These are phyloP conservation scores for Candidula unifasciata DNA, from an alignment of 2,888 invertebrate species.

Conservation along the genomic window DNA sequence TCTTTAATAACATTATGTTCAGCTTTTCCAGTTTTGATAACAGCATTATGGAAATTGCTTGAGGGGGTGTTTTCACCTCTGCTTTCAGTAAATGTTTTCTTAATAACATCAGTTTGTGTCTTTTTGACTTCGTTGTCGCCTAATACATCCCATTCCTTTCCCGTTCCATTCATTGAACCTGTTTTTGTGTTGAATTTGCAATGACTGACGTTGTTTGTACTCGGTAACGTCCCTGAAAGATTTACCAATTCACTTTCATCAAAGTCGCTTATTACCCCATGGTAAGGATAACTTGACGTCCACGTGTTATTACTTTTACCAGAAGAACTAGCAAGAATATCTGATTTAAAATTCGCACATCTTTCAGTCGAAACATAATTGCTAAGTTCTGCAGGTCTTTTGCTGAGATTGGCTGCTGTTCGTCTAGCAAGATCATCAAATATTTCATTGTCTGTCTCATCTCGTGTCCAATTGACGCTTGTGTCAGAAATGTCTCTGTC, in stretches of 20 bases:
- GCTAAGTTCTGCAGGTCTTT: neutral
- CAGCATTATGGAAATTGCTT: neutral
- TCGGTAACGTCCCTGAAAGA: no score
- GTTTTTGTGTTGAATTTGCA: no score
- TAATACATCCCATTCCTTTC: no score
- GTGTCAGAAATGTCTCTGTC: neutral
- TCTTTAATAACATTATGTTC: neutral
- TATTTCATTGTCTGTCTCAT: neutral
- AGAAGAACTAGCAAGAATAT: neutral
- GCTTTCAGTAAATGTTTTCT: neutral
- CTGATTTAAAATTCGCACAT: neutral
- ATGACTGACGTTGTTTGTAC: no score
- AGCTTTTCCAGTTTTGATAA: neutral
- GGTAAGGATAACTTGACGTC: neutral
- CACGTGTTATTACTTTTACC: no score
- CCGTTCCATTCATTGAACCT: no score
- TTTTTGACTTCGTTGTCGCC: neutral
- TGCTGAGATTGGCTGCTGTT: slow-evolving; percentile 2
- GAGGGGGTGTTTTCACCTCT: neutral
- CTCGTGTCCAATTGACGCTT: neutral
- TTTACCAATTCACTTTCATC: no score
- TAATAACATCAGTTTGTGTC: no score
- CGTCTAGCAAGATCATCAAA: slow-evolving; percentile 10
- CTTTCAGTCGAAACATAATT: neutral
- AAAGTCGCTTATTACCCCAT: neutral